Percentiles rank a stretch among this genome's conserved stretches.
Conservation (phyloP, 2,113 vertebrate species). For the Nestor notabilis region DNA sequence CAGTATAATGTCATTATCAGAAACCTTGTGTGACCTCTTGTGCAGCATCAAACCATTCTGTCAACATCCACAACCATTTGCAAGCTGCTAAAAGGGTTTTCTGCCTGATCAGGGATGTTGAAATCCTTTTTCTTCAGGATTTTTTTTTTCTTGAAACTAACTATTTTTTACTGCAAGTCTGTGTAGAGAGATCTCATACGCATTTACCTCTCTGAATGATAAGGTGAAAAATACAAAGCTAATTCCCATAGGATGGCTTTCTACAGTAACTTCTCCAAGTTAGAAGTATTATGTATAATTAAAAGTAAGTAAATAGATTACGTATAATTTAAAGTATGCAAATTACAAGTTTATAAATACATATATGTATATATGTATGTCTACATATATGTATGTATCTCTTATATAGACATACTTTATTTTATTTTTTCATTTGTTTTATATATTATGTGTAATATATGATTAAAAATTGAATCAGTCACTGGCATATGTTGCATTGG, state of each 20-base stretch:
- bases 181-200: neutral
- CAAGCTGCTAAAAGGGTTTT: neutral
- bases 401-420: neutral
- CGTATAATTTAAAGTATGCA: neutral
- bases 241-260: neutral
- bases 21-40: neutral
- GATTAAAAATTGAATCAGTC: neutral
- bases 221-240: neutral
- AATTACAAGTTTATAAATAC: neutral
- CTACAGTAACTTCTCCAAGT: neutral
- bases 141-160: neutral
- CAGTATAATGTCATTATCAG: neutral
- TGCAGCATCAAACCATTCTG: neutral
- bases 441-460: neutral
- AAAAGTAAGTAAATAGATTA: neutral
- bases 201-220: neutral
- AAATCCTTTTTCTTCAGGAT: neutral
- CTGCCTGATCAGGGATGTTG: neutral
- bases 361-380: neutral
- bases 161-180: neutral
- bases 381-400: neutral
- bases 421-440: neutral
- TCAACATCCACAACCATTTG: neutral
- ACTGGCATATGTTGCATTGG: neutral
- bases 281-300: neutral